These are phyloP conservation scores for Actinia tenebrosa DNA, from an alignment of 64 coral and sea anemone genomes.

Conservation along the genomic window DNA sequence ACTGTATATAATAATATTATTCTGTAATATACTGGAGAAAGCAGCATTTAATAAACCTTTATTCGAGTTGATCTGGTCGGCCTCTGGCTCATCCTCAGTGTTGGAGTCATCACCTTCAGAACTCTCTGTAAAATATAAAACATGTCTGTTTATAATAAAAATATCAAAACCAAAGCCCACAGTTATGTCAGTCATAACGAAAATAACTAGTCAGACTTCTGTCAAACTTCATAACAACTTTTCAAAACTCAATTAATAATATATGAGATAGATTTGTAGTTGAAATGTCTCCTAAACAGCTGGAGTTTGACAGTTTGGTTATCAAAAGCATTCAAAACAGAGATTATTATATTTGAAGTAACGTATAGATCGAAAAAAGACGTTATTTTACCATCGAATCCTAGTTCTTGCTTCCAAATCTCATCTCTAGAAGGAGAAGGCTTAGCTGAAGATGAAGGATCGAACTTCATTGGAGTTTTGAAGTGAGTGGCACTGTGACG, in stretches of 20 bases:
- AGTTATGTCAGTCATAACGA: conserved; percentile 3
- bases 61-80: conserved; percentile 41
- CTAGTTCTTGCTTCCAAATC: conserved; percentile 83
- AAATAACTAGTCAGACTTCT: background rate
- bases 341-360: background rate
- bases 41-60: conserved; percentile 29
- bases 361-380: background rate
- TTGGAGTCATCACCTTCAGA: conserved; percentile 45
- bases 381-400: conserved; percentile 60
- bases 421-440: conserved; percentile 95
- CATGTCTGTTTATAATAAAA: no score
- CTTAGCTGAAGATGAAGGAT: conserved; percentile 48
- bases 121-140: conserved; percentile 18
- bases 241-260: background rate
- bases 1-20: no score
- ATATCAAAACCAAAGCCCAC: background rate
- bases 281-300: background rate
- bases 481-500: conserved; percentile 3
- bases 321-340: background rate
- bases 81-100: conserved; percentile 77
- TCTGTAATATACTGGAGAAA: no score
- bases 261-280: background rate
- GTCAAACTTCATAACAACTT: background rate
- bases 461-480: conserved; percentile 87
- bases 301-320: background rate